A percentile compares a stretch with the other conserved stretches of the same genome.
These are phyloP conservation scores for Cataglyphis albicans DNA, from an alignment of 2,888 invertebrate species.

Conservation along the genomic window DNA sequence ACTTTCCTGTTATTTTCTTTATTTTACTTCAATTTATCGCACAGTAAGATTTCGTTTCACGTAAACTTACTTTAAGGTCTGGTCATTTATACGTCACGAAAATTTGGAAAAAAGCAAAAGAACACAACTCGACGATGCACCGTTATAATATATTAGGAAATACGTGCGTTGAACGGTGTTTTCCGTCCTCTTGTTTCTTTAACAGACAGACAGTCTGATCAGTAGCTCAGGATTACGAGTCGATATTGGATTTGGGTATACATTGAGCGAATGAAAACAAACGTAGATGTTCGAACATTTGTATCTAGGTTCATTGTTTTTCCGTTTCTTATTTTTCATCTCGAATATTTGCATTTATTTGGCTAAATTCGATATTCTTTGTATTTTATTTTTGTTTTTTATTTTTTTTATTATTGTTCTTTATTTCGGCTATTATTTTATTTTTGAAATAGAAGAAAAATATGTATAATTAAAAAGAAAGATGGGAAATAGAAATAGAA, in stretches of 20 bases:
- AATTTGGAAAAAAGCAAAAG: constrained; percentile 40
- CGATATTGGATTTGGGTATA: background rate
- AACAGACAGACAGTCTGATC: constrained; percentile 12
- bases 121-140: constrained; percentile 74
- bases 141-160: constrained; percentile 86
- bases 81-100: background rate
- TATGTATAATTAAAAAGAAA: background rate
- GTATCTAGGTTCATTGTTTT: background rate
- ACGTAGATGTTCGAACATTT: background rate
- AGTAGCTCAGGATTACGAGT: background rate
- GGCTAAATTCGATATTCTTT: too few relatives aligned
- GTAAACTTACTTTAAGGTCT: constrained; percentile 2
- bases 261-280: background rate
- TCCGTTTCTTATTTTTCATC: too few relatives aligned
- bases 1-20: constrained; percentile 16
- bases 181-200: constrained; percentile 58
- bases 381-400: background rate
- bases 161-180: constrained; percentile 84
- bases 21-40: background rate
- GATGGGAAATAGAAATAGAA: background rate
- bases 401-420: background rate
- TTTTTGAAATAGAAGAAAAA: background rate
- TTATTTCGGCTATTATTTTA: background rate
- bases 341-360: too few relatives aligned
- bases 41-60: constrained; percentile 1